Evolutionary conservation across 2,113 vertebrate species (phyloP), one percentile per base, ranked within the genome.

Genomic region (Phaethon lepturus): DNA sequence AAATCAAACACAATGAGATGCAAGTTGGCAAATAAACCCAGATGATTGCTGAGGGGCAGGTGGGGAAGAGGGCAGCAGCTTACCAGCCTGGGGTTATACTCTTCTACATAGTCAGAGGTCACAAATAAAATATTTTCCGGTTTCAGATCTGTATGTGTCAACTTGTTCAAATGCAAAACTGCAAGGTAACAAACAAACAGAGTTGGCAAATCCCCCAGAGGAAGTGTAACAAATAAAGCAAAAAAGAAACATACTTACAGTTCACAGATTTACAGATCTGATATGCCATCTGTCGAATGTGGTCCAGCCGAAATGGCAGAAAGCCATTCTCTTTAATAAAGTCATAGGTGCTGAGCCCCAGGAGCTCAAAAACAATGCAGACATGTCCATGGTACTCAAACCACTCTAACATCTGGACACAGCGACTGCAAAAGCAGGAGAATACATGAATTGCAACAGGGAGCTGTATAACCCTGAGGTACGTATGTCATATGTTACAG

Each of bases 131-230:
- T 99, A 84, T 99, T 99, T 98, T 99, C 99, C 22, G 99, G 99
- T 93, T 99, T 99, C 94, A 99, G 98, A 86, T 99, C 99, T 17
- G 99, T 99, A 79, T 99, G 99, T 28, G 99, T 99, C 94, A 99
- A 93, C 82, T 99, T 99, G 97, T 99, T 99, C 86, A 97, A 97
- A 93, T 99, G 99, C 69, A 99, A 94, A 98, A 99, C 99, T 99
- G 95, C 71, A 96, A 96, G 85, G 15, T 73, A 23, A 63, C 77
- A 95, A 82, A 17, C 55, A 23, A 38, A 38, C 38, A 38, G 10
- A 18, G 55, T 69, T 29, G 59, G 44, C 13, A 62, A 50, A 17
- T 31, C 8, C 26, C 3, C 2, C 3, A 1, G 50, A 63, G 33
- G 67, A 72, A 60, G 35, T 10, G 3, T 24, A 56, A 76, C 17